A percentile compares a stretch with the other conserved stretches of the same genome.
Conservation (phyloP, 2,797 vertebrate genomes). For the Chiloscyllium punctatum region DNA sequence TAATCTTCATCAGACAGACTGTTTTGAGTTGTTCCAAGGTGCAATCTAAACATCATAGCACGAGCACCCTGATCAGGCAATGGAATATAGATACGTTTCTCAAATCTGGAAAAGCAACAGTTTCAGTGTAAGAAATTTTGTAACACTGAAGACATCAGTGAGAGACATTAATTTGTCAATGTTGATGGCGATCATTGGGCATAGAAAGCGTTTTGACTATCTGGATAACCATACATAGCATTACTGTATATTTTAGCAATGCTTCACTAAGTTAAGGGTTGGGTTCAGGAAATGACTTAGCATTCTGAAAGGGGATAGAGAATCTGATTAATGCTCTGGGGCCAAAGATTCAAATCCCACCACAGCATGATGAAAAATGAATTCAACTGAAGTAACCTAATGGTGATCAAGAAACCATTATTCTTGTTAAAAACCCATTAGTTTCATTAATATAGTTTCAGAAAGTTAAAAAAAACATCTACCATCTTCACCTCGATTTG, state of each 20-base stretch:
- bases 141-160: background rate
- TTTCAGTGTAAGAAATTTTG: background rate
- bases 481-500: too few species aligned
- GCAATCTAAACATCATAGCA: constrained; percentile 85
- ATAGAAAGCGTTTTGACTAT: background rate
- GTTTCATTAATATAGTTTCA: too few species aligned
- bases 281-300: background rate
- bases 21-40: constrained; percentile 80
- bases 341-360: too few species aligned
- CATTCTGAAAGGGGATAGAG: background rate
- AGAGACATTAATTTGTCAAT: background rate
- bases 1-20: constrained; percentile 73
- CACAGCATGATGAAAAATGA: too few species aligned
- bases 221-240: background rate
- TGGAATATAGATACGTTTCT: constrained; percentile 97
- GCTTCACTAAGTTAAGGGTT: background rate
- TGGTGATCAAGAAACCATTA: too few species aligned
- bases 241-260: background rate
- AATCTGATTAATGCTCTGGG: too few species aligned
- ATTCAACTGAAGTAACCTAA: too few species aligned
- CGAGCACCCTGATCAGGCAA: constrained; percentile 90
- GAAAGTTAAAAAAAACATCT: too few species aligned
- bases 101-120: constrained; percentile 70
- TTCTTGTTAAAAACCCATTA: too few species aligned
- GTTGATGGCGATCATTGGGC: background rate